Percentiles rank a stretch among this genome's conserved stretches.
These are phyloP conservation scores for Zaprionus ghesquierei DNA, from an alignment of 1,140 invertebrate species.

Conservation along the genomic window DNA sequence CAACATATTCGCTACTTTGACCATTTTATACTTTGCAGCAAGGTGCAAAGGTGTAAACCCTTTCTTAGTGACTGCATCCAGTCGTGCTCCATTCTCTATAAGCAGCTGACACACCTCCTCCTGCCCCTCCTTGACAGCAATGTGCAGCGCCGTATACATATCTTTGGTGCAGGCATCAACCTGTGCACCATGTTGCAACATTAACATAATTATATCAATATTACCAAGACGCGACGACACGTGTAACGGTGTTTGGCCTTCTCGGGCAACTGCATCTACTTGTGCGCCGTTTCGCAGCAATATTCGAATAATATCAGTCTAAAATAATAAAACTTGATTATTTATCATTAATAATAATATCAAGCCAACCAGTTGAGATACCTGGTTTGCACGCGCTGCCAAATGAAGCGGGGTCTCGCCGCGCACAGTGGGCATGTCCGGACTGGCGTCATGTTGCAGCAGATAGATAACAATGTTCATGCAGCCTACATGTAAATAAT, in stretches of 20 bases:
- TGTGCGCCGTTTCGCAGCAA: slow-evolving; percentile 96
- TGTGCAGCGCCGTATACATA: slow-evolving; percentile 97
- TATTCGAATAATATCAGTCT: slow-evolving; percentile 98
- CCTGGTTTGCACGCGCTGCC: slow-evolving; percentile 95
- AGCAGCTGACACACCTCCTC: slow-evolving; percentile 92
- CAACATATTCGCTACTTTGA: slow-evolving; percentile 94
- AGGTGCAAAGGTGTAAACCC: slow-evolving; percentile 99
- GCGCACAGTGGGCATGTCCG: slow-evolving; percentile 96
- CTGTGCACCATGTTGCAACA: slow-evolving; percentile 94
- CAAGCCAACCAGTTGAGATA: background rate
- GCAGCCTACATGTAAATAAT: slow-evolving; percentile 85
- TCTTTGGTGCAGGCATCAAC: slow-evolving; percentile 95
- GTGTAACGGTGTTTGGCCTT: slow-evolving; percentile 96
- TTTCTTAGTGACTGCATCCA: slow-evolving; percentile 96
- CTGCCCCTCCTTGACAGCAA: slow-evolving; percentile 97
- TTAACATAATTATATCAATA: slow-evolving; percentile 94
- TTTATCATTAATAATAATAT: background rate
- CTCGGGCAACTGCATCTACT: slow-evolving; percentile 96
- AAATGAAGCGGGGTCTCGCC: slow-evolving; percentile 99
- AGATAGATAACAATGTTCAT: slow-evolving; percentile 99
- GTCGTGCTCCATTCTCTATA: slow-evolving; percentile 96
- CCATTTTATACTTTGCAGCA: slow-evolving; percentile 98
- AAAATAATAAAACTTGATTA: background rate
- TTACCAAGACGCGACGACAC: slow-evolving; percentile 96
- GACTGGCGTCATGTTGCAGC: slow-evolving; percentile 96